Conservation (phyloP, 1,140 invertebrate species). For the Apolygus lucorum region DNA sequence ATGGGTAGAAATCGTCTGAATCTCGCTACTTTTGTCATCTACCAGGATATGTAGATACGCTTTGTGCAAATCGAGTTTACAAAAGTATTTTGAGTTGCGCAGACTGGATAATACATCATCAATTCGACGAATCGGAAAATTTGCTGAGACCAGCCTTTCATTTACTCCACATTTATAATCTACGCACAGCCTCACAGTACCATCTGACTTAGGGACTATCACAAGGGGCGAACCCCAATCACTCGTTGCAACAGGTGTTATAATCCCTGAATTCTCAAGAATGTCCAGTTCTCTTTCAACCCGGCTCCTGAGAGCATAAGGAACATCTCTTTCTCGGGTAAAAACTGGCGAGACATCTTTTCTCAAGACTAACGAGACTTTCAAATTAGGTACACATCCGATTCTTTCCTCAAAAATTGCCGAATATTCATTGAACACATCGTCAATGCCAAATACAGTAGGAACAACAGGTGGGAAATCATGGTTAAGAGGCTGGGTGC, state of each 20-base stretch:
- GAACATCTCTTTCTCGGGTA: too few relatives aligned
- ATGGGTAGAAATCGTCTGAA: constrained; percentile 1
- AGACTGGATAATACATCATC: constrained; percentile 1
- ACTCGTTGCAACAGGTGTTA: neutral
- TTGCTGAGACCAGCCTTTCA: neutral
- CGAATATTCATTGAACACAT: too few relatives aligned
- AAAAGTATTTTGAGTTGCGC: neutral
- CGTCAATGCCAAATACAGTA: too few relatives aligned
- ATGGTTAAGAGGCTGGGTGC: too few relatives aligned
- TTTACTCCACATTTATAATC: neutral
- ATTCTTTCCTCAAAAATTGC: too few relatives aligned
- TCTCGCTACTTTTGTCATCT: constrained; percentile 1
- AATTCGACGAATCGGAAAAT: constrained; percentile 4
- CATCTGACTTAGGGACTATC: neutral
- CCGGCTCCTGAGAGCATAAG: too few relatives aligned
- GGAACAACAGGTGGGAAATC: too few relatives aligned
- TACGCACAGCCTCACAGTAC: neutral
- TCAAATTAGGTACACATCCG: too few relatives aligned
- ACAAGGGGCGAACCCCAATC: constrained; percentile 3
- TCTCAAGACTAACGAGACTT: too few relatives aligned
- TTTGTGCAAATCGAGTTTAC: neutral
- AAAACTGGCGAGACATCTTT: too few relatives aligned
- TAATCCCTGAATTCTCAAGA: neutral
- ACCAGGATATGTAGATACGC: neutral
- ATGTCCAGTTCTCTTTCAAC: neutral